These are phyloP conservation scores for Plagiodera versicolora DNA, from an alignment of 2,888 invertebrate genomes.

Conservation along the genomic window DNA sequence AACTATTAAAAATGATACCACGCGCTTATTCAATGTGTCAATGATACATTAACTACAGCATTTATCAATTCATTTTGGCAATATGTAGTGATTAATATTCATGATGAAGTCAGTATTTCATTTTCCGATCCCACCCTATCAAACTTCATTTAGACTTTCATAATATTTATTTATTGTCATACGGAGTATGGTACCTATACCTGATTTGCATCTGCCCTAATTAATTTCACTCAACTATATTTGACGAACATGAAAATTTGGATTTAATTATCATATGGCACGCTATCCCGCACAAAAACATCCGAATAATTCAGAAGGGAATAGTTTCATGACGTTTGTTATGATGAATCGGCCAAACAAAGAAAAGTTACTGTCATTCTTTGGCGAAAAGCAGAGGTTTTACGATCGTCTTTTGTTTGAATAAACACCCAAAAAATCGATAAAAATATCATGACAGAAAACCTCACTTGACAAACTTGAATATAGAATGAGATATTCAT, in stretches of 20 bases:
- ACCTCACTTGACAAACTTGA: no score
- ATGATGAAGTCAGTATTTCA: conserved; percentile 6
- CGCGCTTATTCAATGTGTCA: no score
- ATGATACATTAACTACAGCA: no score
- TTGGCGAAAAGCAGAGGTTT: neutral
- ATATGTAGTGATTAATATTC: neutral
- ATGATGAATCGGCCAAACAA: conserved; percentile 16
- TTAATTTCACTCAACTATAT: conserved; percentile 27
- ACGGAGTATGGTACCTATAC: conserved; percentile 3
- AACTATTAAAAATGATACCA: no score
- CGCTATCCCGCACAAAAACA: conserved; percentile 24
- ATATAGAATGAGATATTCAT: no score
- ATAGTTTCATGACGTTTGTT: conserved; percentile 15
- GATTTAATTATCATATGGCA: conserved; percentile 21
- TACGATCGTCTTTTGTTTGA: neutral
- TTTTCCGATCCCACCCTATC: conserved; percentile 1
- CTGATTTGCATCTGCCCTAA: conserved; percentile 23
- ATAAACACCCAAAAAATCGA: no score
- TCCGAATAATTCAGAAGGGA: conserved; percentile 23
- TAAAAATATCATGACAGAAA: no score
- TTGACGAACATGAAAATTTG: conserved; percentile 25
- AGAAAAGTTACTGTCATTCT: neutral
- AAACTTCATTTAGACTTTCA: neutral
- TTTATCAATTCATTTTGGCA: no score
- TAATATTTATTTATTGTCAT: conserved; percentile 10